phyloP scores from a whole-genome alignment of 1,140 invertebrate genomes.

The Lepidurus apus region DNA sequence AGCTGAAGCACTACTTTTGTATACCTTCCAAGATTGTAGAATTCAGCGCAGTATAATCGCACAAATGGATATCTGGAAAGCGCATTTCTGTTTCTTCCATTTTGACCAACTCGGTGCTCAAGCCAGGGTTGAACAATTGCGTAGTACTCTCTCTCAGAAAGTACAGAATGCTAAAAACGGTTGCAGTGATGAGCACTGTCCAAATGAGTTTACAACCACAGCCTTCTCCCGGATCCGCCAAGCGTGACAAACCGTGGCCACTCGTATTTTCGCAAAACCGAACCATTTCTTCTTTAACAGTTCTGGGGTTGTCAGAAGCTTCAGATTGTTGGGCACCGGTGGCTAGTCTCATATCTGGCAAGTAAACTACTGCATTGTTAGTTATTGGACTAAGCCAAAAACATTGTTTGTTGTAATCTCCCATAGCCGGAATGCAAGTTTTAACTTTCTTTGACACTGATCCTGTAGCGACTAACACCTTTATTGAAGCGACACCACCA shows the following conservation, averaged over 20 bases:
- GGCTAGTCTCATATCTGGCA: not conserved
- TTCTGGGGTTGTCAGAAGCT: not conserved
- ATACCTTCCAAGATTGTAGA: not conserved
- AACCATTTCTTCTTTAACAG: not conserved
- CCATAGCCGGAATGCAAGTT: too few relatives aligned
- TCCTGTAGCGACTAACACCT: too few relatives aligned
- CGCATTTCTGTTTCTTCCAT: not conserved
- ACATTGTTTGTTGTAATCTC: not conserved
- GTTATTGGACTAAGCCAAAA: not conserved
- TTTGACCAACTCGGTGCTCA: not conserved
- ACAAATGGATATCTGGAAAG: not conserved
- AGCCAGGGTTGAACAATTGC: not conserved
- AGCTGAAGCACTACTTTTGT: not conserved
- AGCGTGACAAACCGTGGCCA: not conserved
- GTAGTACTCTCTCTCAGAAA: not conserved
- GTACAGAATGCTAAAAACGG: not conserved
- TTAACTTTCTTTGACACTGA: too few relatives aligned
- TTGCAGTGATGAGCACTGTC: not conserved
- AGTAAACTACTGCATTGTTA: not conserved
- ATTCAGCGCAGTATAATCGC: not conserved
- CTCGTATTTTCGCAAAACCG: not conserved
- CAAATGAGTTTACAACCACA: not conserved
- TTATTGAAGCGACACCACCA: too few relatives aligned
- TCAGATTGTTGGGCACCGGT: not conserved
- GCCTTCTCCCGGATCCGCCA: not conserved